These are phyloP conservation scores for Monodelphis domestica DNA, from an alignment of 2,797 vertebrate species.

Conservation along the genomic window DNA sequence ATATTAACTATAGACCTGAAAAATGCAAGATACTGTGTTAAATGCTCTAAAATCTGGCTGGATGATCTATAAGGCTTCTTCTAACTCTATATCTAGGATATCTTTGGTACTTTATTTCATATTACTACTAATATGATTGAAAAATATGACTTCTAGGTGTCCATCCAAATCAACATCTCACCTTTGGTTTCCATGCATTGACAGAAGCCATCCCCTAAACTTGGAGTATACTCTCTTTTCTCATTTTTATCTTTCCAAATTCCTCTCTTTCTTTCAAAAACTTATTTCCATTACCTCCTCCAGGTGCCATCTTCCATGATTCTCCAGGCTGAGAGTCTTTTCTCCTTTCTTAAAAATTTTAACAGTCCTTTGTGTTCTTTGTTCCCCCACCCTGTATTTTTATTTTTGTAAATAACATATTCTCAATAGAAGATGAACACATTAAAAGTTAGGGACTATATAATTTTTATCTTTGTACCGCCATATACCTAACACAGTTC, in stretches of 20 bases:
- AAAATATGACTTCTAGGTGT: neutral
- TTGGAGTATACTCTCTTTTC: neutral
- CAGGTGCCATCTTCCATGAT: neutral
- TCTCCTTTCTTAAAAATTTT: neutral
- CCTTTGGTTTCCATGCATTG: neutral
- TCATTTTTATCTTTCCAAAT: neutral
- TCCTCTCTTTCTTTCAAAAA: neutral
- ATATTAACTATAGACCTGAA: neutral
- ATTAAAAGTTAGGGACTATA: neutral
- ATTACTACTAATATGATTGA: neutral
- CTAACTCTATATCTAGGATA: neutral
- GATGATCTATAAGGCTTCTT: neutral
- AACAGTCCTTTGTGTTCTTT: neutral
- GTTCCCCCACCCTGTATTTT: neutral
- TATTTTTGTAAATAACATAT: neutral
- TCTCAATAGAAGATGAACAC: neutral
- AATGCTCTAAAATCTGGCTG: neutral
- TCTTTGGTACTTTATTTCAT: neutral
- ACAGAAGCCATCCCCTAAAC: neutral
- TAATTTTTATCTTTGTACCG: neutral
- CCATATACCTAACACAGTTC: neutral
- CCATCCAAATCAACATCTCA: neutral
- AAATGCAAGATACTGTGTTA: neutral
- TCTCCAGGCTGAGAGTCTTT: neutral
- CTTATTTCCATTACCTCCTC: neutral